Conservation (phyloP, 1,140 invertebrate genomes). For the Philotrypesis tridentata region DNA sequence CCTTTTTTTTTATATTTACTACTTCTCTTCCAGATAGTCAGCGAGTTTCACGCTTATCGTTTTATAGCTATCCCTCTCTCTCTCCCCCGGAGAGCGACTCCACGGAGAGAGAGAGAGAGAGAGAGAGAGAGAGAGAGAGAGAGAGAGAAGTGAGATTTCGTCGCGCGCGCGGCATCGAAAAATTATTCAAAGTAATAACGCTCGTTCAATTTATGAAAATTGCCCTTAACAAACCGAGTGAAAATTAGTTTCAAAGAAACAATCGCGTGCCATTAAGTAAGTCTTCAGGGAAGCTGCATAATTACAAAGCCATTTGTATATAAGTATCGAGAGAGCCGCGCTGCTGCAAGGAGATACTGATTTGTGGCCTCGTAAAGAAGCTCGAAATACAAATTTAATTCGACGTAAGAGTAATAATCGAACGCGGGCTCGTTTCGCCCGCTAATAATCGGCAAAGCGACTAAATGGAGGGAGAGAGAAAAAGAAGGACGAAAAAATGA, state of each 20-base stretch:
- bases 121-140: no score
- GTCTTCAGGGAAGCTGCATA: not conserved
- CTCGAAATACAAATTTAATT: constrained; percentile 13
- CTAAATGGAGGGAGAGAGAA: not conserved
- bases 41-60: not conserved
- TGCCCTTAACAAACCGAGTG: not conserved
- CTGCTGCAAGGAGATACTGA: not conserved
- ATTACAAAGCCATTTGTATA: not conserved
- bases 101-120: no score
- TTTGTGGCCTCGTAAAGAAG: not conserved
- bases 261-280: constrained; percentile 16
- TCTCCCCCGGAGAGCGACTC: no score
- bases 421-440: not conserved
- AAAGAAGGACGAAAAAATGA: not conserved
- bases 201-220: not conserved
- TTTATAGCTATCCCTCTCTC: not conserved
- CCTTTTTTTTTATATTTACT: constrained; percentile 20
- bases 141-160: no score
- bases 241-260: not conserved
- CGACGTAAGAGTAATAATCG: constrained; percentile 27
- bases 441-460: constrained; percentile 21
- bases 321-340: no score
- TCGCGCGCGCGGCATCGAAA: not conserved
- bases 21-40: not conserved
- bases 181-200: not conserved